These are phyloP conservation scores for Microcebus griseorufus DNA, from an alignment of 2,113 vertebrate species.

Conservation along the genomic window DNA sequence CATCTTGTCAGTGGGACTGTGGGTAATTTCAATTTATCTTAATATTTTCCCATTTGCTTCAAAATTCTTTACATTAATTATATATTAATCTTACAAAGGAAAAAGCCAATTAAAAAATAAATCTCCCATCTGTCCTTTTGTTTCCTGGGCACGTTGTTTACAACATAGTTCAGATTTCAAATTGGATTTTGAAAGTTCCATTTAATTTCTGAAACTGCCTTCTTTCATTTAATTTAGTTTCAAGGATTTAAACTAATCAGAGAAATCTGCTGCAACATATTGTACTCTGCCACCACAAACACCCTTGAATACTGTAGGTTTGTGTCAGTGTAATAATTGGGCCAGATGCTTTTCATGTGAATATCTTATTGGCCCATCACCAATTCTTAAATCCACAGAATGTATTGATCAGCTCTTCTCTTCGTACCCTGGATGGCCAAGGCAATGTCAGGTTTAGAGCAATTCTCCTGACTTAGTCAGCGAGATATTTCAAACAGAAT, in stretches of 20 bases:
- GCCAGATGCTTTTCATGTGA: not conserved
- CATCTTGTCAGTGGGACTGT: not conserved
- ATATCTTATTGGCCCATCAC: not conserved
- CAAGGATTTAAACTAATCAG: slow-evolving; percentile 57
- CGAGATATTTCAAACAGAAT: slow-evolving; percentile 22
- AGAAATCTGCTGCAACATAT: slow-evolving; percentile 45
- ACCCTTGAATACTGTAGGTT: not conserved
- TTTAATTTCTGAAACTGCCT: slow-evolving; percentile 57
- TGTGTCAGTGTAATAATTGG: not conserved
- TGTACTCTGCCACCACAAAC: not conserved
- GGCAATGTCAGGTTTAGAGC: not conserved
- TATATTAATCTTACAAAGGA: not conserved
- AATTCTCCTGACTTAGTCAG: not conserved
- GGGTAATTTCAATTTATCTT: slow-evolving; percentile 11
- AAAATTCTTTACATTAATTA: slow-evolving; percentile 22
- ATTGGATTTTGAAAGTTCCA: slow-evolving; percentile 34
- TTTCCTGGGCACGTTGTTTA: slow-evolving; percentile 12
- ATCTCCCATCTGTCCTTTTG: slow-evolving; percentile 38
- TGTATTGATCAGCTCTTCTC: not conserved
- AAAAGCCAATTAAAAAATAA: slow-evolving; percentile 48
- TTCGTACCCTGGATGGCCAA: not conserved
- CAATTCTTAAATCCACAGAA: slow-evolving; percentile 35
- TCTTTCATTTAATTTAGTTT: slow-evolving; percentile 56
- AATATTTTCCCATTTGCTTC: slow-evolving; percentile 35
- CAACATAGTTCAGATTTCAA: slow-evolving; percentile 17